Base-by-base conservation (phyloP, 2,888 invertebrate genomes). In the Drepana falcataria region DNA sequence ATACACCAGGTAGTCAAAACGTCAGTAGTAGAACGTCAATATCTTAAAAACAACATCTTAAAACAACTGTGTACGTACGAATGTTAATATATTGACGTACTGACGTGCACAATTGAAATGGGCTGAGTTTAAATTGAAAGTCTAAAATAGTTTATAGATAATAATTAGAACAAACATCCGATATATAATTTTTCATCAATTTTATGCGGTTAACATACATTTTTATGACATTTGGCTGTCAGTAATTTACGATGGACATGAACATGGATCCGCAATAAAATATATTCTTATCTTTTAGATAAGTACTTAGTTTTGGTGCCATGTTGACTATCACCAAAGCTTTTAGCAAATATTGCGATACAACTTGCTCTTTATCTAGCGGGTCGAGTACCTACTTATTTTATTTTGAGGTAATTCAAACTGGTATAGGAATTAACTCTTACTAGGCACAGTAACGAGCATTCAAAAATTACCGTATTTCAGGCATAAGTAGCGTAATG, bases 221-320 rank as follows among this genome's bases (percentile, higher is more conserved):
- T 51, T 51, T 51, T 51, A 51, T 51, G 33, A 40, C 9, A n/a
- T 51, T 51, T 21, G 34, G 51, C 51, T 40, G 51, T 33, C 51
- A 51, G 51, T 51, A 33, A 51, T 51, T 51, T 51, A 51, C 34
- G 51, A 51, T 40, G 3, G 33, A 34, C 51, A 21, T 40, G 35
- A 41, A 51, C 49, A 40, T 40, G 33, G 40, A 49, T 7, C 49
- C 34, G 51, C 33, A 41, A 51, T 51, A 51, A 51, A 41, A 41
- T 51, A 41, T 7, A 7, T 35, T 49, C 37, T 51, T 49, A 49
- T 40, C 40, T 6, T 49, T 49, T 44, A 44, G 44, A 40, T 40
- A 40, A 44, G 44, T 44, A 44, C 9, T 44, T 44, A 44, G 44
- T 44, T 44, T 44, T 9, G 44, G 44, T 44, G 9, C 9, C 44